Percentiles rank a stretch among this genome's conserved stretches.
These are phyloP conservation scores for Homarus americanus DNA, from an alignment of 1,140 invertebrate genomes.

Conservation along the genomic window DNA sequence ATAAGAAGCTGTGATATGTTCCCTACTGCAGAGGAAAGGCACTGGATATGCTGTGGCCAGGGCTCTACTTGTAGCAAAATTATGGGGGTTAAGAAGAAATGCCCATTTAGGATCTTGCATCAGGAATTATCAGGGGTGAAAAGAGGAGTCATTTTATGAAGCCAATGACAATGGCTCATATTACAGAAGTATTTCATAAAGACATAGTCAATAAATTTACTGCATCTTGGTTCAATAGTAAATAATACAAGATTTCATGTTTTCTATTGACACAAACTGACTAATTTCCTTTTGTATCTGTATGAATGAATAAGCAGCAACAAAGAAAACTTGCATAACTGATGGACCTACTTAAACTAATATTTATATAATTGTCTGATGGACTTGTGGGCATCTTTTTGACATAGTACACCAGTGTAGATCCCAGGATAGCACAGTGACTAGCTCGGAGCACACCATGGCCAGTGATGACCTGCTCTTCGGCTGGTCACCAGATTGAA, in stretches of 20 bases:
- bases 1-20: conserved; percentile 65
- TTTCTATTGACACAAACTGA: not conserved
- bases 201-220: not conserved
- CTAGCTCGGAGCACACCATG: not conserved
- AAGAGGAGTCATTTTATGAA: not conserved
- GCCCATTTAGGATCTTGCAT: not conserved
- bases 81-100: not conserved
- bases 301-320: not conserved
- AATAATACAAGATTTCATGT: not conserved
- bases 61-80: conserved; percentile 40
- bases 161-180: not conserved
- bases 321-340: not conserved
- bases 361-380: not conserved
- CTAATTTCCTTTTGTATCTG: not conserved
- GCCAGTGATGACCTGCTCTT: not conserved
- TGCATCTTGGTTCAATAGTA: not conserved
- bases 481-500: not conserved
- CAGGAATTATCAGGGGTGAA: not conserved
- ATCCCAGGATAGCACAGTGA: not conserved
- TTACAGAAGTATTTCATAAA: not conserved
- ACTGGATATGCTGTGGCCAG: conserved; percentile 67
- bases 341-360: not conserved
- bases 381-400: not conserved
- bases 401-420: not conserved
- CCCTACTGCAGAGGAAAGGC: conserved; percentile 69